phyloP scores from a whole-genome alignment of 2,113 vertebrate genomes.

The Pipra filicauda region DNA sequence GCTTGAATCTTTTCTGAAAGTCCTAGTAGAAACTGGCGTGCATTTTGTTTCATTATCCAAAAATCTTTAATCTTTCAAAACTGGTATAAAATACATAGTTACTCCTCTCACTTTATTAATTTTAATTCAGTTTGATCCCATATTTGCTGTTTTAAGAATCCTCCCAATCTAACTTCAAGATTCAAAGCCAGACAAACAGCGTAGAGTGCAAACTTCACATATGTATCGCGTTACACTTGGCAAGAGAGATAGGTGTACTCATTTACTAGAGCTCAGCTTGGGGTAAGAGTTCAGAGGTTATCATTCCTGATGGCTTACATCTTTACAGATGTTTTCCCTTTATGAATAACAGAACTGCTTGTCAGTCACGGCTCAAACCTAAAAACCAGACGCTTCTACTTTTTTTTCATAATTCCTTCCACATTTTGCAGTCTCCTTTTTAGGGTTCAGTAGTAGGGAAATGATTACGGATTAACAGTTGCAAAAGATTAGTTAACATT shows the following conservation, averaged over 20 bases:
- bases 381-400: not conserved
- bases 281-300: constrained; percentile 61
- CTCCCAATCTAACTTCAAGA: not conserved
- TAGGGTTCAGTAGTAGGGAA: not conserved
- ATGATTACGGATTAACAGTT: constrained; percentile 4
- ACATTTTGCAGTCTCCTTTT: not conserved
- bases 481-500: constrained; percentile 13
- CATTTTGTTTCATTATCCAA: constrained; percentile 23
- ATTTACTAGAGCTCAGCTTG: constrained; percentile 49
- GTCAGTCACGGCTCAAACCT: constrained; percentile 14
- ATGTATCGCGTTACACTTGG: constrained; percentile 42
- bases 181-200: not conserved
- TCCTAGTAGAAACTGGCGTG: not conserved
- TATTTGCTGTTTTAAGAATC: constrained; percentile 53
- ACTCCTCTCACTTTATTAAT: not conserved
- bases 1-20: not conserved
- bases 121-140: constrained; percentile 26
- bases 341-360: not conserved
- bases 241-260: constrained; percentile 40
- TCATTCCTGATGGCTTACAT: constrained; percentile 53
- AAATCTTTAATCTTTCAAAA: constrained; percentile 30
- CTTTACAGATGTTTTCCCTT: constrained; percentile 44
- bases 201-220: constrained; percentile 28
- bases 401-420: not conserved
- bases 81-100: not conserved